Base-by-base conservation (phyloP, 2,888 invertebrate genomes). In the Frankliniella fusca region DNA sequence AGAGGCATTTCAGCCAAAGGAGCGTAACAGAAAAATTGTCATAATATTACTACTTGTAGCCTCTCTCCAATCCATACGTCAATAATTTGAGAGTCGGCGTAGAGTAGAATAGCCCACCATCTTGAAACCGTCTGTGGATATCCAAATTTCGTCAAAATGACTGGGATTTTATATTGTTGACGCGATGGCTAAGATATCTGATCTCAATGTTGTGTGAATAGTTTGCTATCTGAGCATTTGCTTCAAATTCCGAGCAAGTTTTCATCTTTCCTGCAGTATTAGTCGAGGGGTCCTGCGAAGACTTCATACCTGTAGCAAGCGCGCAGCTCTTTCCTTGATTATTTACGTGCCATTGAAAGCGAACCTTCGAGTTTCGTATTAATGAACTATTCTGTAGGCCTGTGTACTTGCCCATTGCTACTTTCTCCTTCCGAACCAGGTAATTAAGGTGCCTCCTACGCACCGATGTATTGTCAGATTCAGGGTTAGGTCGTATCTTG, bases 71-170 rank as follows among this genome's bases (percentile, higher is more conserved):
- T 38, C 2, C 38, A 38, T 3, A 38, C 38, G 38, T 38, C 38
- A 38, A 38, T 38, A 38, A 38, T 38, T 38, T 38, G 38, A 38
- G 70, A 10, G 23, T 76, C 70, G 70, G 70, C 70, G 23, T 76
- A 12, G 8, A 7, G 23, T 23, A 9, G 8, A 3, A 38, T 38
- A 38, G 27, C 11, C 70, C 70, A 27, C 70, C 70, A 76, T 76
- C 27, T 76, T 76, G 70, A 23, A 76, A 27, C 70, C 70, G 70
- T 76, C 70, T 76, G 70, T 76, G 23, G 27, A 27, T 27, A 61
- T 12, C 70, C 27, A 11, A 27, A 27, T 5, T 76, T 27, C 70
- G 27, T 23, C 23, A 76, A 76, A 12, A 76, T 76, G 70, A 23
- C 27, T 27, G 27, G 70, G 27, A 23, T 76, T 76, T 76, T 76